Evolutionary conservation across 1,140 invertebrate genomes (phyloP).

Genomic region (Drosophila sproati): DNA sequence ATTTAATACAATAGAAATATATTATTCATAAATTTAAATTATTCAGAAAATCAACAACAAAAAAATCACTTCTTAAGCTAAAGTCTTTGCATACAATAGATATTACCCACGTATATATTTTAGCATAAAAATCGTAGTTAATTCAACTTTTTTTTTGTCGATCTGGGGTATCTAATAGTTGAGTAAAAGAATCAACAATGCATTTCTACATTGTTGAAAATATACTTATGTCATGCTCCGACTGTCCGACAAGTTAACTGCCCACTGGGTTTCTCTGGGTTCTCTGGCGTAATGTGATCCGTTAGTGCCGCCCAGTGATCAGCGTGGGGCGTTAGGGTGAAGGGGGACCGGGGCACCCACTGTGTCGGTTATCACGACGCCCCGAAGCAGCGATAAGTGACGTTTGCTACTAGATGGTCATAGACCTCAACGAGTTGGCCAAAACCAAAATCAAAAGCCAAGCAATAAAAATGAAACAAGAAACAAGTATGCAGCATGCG

Average conservation of each 20-base stretch:
- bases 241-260: slow-evolving; percentile 37
- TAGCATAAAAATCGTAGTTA: no score
- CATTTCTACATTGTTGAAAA: not conserved
- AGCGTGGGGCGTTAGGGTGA: not conserved
- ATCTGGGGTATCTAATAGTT: not conserved
- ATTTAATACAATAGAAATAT: no score
- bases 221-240: slow-evolving; percentile 61
- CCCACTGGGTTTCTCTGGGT: slow-evolving; percentile 46
- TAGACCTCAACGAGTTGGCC: slow-evolving; percentile 56
- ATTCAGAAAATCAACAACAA: no score
- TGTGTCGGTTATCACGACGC: slow-evolving; percentile 33
- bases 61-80: no score
- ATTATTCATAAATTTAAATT: no score
- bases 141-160: no score
- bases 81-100: no score
- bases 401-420: slow-evolving; percentile 55
- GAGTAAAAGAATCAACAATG: not conserved
- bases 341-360: slow-evolving; percentile 7
- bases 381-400: slow-evolving; percentile 56
- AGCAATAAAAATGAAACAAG: slow-evolving; percentile 31
- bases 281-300: slow-evolving; percentile 55
- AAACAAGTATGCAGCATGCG: not conserved
- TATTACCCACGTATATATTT: no score
- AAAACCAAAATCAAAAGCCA: slow-evolving; percentile 26
- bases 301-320: slow-evolving; percentile 18